Conservation (phyloP, 2,113 vertebrate genomes). For the Pseudorasbora parva region DNA sequence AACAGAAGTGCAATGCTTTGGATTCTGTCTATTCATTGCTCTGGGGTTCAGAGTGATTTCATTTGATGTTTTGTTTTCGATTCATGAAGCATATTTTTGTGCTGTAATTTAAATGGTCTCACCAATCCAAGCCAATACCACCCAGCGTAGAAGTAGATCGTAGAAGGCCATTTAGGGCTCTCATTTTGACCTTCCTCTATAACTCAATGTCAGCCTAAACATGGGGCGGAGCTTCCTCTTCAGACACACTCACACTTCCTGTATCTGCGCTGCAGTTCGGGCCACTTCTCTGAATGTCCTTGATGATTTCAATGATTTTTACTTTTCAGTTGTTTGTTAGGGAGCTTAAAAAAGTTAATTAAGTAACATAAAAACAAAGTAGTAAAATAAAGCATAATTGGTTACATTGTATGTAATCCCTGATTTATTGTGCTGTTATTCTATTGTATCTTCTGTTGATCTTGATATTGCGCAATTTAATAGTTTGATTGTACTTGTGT, state of each 20-base stretch:
- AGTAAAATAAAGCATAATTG: background rate
- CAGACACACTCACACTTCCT: conserved; percentile 15
- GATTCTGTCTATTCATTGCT: too few species aligned
- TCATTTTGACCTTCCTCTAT: conserved; percentile 34
- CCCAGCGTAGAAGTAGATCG: background rate
- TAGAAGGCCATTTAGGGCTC: background rate
- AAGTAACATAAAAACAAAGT: too few species aligned
- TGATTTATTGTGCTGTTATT: background rate
- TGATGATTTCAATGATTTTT: too few species aligned
- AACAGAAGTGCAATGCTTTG: too few species aligned
- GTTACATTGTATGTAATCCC: background rate
- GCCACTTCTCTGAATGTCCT: background rate
- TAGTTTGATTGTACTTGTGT: background rate
- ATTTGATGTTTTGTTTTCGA: background rate
- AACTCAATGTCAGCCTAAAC: conserved; percentile 1
- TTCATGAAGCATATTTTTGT: background rate
- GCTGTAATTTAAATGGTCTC: background rate
- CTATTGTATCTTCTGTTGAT: background rate
- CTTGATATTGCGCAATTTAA: background rate
- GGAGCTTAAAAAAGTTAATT: too few species aligned
- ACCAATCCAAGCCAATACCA: background rate
- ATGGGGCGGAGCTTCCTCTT: conserved; percentile 1
- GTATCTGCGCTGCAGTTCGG: conserved; percentile 3
- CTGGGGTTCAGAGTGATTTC: background rate
- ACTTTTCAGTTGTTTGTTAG: too few species aligned